A percentile compares a stretch with the other conserved stretches of the same genome.
Conservation (phyloP, 2,888 invertebrate species). For the Conchocele bisecta region DNA sequence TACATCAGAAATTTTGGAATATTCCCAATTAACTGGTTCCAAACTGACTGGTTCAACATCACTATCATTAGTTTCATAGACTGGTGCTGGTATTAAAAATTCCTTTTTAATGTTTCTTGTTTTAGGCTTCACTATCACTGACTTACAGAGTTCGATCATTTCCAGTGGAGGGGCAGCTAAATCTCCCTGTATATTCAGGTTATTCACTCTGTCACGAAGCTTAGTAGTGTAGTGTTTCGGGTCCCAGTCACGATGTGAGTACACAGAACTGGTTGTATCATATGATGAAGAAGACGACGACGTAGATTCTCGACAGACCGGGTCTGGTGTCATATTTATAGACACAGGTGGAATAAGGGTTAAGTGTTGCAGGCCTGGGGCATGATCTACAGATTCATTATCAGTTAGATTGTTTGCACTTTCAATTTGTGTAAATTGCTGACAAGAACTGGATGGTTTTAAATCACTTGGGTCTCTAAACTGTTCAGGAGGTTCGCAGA, state of each 20-base stretch:
- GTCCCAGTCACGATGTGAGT: neutral
- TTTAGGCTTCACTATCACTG: slow-evolving; percentile 19
- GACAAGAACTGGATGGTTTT: too few relatives aligned
- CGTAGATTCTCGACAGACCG: slow-evolving; percentile 48
- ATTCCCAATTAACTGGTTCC: slow-evolving; percentile 51
- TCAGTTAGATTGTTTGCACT: neutral
- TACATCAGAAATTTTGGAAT: slow-evolving; percentile 34
- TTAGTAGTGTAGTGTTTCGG: neutral
- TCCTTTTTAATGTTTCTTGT: neutral
- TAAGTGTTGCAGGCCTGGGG: slow-evolving; percentile 38
- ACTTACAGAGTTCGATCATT: slow-evolving; percentile 59
- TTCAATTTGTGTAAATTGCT: too few relatives aligned
- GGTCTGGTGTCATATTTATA: slow-evolving; percentile 46
- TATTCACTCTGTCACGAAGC: slow-evolving; percentile 44
- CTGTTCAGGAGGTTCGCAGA: slow-evolving; percentile 45
- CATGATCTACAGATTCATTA: neutral
- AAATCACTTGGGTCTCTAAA: neutral
- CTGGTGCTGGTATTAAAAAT: too few relatives aligned
- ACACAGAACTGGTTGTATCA: slow-evolving; percentile 41
- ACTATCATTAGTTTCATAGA: too few relatives aligned
- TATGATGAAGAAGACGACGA: slow-evolving; percentile 52
- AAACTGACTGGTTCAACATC: too few relatives aligned
- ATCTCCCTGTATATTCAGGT: slow-evolving; percentile 52
- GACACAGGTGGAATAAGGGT: slow-evolving; percentile 31
- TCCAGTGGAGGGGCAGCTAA: slow-evolving; percentile 61